These are phyloP conservation scores for Rhorus exstirpatorius DNA, from an alignment of 2,888 invertebrate species.

Conservation along the genomic window DNA sequence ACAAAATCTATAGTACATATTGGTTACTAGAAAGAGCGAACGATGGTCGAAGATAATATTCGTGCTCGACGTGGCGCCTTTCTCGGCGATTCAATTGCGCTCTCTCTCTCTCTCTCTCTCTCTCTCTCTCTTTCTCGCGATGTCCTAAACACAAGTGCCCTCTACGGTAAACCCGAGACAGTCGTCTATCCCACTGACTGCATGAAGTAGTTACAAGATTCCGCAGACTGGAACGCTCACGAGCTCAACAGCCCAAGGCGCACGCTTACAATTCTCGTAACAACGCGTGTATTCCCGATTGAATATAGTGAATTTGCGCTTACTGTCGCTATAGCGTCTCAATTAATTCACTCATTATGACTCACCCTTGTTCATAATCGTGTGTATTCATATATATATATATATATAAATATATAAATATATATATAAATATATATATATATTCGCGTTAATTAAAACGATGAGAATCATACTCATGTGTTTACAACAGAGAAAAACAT, in stretches of 20 bases:
- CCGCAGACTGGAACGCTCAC: slow-evolving; percentile 63
- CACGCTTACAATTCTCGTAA: slow-evolving; percentile 45
- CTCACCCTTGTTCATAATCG: background rate
- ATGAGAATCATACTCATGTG: slow-evolving; percentile 22
- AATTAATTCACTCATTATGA: slow-evolving; percentile 66
- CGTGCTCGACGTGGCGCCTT: slow-evolving; percentile 63
- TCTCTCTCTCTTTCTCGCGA: slow-evolving; percentile 23
- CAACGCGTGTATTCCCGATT: slow-evolving; percentile 49
- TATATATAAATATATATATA: background rate
- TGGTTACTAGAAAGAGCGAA: slow-evolving; percentile 21
- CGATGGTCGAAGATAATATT: slow-evolving; percentile 48
- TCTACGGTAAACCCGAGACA: slow-evolving; percentile 37
- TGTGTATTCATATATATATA: background rate
- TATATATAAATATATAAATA: background rate
- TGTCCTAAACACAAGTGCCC: slow-evolving; percentile 62
- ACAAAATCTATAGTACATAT: background rate
- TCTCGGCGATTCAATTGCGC: slow-evolving; percentile 55
- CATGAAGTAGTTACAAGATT: slow-evolving; percentile 65
- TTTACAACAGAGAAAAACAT: slow-evolving; percentile 59
- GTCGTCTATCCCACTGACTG: slow-evolving; percentile 59
- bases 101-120: slow-evolving; percentile 1
- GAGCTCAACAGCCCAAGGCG: slow-evolving; percentile 35
- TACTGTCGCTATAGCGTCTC: slow-evolving; percentile 63
- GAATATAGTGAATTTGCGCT: slow-evolving; percentile 64
- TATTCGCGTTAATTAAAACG: slow-evolving; percentile 13